These are phyloP conservation scores for Daubentonia madagascariensis DNA, from an alignment of 2,113 vertebrate genomes.

Conservation along the genomic window DNA sequence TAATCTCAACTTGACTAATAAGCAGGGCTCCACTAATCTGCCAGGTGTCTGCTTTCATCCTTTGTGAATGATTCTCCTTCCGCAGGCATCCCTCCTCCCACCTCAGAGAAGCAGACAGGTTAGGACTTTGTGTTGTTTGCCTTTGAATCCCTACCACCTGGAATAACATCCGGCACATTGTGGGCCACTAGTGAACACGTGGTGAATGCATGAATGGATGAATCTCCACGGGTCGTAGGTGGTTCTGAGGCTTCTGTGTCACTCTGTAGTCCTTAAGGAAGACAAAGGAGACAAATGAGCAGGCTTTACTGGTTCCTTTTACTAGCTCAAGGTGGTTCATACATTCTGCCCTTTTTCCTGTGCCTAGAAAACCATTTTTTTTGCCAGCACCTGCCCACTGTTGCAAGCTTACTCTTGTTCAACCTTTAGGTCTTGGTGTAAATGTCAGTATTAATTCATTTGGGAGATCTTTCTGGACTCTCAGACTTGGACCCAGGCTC, in stretches of 20 bases:
- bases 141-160: neutral
- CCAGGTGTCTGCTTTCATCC: neutral
- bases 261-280: neutral
- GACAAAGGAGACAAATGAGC: neutral
- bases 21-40: neutral
- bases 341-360: neutral
- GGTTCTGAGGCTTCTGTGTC: neutral
- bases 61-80: neutral
- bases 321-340: too few species aligned
- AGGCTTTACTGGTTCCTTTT: neutral
- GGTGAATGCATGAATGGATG: too few species aligned
- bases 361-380: neutral
- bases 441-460: neutral
- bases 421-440: neutral
- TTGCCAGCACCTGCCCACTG: neutral
- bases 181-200: rapidly evolving
- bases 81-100: neutral
- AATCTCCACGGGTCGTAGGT: rapidly evolving
- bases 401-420: neutral
- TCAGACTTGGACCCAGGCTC: neutral
- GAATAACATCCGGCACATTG: rapidly evolving
- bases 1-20: too few species aligned
- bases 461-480: neutral
- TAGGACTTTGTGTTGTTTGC: neutral
- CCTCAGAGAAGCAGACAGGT: neutral